Evolutionary conservation across 2,888 invertebrate genomes (phyloP).

Genomic region (Drosophila atripex): DNA sequence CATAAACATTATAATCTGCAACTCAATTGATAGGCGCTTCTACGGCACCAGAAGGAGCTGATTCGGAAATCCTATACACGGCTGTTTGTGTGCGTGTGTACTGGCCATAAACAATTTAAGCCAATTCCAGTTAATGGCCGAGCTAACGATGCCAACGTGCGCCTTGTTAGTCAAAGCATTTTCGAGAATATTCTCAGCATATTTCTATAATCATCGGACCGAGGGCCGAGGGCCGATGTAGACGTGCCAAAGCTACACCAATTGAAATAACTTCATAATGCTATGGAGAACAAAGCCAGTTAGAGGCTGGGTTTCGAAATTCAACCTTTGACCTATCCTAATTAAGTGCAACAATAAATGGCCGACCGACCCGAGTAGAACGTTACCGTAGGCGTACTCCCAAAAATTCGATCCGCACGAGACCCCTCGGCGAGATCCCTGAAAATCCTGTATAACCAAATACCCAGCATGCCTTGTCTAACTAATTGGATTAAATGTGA

Average conservation of each 20-base stretch:
- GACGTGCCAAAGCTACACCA: constrained; percentile 38
- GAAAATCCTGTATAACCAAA: constrained; percentile 1
- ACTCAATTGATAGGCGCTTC: constrained; percentile 43
- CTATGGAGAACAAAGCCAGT: constrained; percentile 6
- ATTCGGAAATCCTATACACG: constrained; percentile 23
- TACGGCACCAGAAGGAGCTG: constrained; percentile 5
- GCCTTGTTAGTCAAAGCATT: constrained; percentile 38
- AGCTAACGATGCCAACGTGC: constrained; percentile 52
- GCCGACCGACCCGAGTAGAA: constrained; percentile 34
- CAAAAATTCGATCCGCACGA: constrained; percentile 40
- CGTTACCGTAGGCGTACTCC: constrained; percentile 24
- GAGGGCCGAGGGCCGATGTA: too few relatives aligned
- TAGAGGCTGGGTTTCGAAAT: not conserved
- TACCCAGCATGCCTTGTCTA: constrained; percentile 55
- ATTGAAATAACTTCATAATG: constrained; percentile 23
- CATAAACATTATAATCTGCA: constrained; percentile 31
- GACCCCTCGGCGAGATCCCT: constrained; percentile 18
- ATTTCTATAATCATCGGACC: constrained; percentile 35
- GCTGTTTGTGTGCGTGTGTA: constrained; percentile 9
- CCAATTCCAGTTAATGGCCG: constrained; percentile 58
- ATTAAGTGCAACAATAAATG: constrained; percentile 58
- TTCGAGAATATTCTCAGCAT: constrained; percentile 28
- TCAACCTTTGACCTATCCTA: constrained; percentile 33
- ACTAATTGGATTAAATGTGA: constrained; percentile 75
- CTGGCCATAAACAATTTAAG: constrained; percentile 62